Evolutionary conservation across 1,140 invertebrate species (phyloP).

Genomic region (Onthophagus taurus): DNA sequence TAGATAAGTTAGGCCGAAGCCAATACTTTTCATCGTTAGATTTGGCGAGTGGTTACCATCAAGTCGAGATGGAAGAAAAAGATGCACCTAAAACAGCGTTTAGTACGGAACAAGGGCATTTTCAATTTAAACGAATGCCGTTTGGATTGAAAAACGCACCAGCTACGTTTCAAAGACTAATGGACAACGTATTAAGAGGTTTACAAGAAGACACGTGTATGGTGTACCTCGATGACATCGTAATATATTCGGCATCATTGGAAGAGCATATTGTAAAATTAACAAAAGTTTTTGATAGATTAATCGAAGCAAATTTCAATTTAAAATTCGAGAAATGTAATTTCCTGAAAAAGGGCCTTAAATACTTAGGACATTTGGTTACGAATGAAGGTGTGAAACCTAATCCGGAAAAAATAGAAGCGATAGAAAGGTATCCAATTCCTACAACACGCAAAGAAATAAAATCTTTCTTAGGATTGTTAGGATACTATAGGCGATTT

Average conservation of each 20-base stretch:
- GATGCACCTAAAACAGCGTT: no score
- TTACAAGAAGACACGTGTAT: conserved; percentile 14
- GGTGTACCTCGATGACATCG: conserved; percentile 38
- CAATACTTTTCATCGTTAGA: conserved; percentile 2
- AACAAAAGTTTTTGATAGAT: conserved; percentile 28
- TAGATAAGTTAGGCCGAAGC: conserved; percentile 2
- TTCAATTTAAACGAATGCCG: no score
- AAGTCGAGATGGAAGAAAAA: conserved; percentile 1
- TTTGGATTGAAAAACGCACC: no score
- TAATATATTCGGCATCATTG: conserved; percentile 31
- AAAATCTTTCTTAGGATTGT: conserved; percentile 19
- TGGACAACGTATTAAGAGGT: conserved; percentile 5
- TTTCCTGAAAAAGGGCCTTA: conserved; percentile 15
- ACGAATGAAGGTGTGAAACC: conserved; percentile 34
- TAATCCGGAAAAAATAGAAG: conserved; percentile 35
- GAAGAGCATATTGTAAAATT: no score
- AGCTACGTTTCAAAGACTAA: conserved; percentile 1
- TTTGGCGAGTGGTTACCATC: conserved; percentile 3
- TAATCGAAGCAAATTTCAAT: conserved; percentile 20
- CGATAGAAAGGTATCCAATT: conserved; percentile 33
- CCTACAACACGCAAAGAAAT: conserved; percentile 34
- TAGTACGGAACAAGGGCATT: no score
- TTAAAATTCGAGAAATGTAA: conserved; percentile 27
- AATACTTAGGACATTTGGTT: conserved; percentile 20
- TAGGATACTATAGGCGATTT: conserved; percentile 15